phyloP scores from a whole-genome alignment of 2,888 invertebrate species.

The Harpalus rufipes region DNA sequence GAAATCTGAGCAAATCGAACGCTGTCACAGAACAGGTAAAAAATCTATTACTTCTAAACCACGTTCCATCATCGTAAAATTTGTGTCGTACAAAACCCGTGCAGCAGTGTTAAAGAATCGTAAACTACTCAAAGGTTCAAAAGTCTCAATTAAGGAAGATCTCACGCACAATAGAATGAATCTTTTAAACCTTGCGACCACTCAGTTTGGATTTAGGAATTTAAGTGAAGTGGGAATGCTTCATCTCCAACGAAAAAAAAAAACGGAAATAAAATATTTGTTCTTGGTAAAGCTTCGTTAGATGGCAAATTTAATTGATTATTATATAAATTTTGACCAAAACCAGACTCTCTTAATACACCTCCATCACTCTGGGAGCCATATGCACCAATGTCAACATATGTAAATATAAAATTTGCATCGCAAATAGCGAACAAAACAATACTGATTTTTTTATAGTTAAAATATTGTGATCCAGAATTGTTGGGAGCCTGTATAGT shows the following conservation, averaged over 20 bases:
- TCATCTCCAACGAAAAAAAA: no score
- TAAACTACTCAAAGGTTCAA: no score
- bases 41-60: no score
- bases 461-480: conserved; percentile 71
- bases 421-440: conserved; percentile 72
- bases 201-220: no score
- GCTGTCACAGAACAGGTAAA: no score
- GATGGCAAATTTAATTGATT: conserved; percentile 69
- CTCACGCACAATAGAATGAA: no score
- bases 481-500: conserved; percentile 70
- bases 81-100: no score
- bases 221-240: conserved; percentile 67
- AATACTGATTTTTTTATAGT: conserved; percentile 73
- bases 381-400: conserved; percentile 72
- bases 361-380: conserved; percentile 72
- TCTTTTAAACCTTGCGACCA: no score
- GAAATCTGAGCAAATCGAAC: no score
- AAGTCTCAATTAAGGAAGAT: no score
- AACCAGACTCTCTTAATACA: conserved; percentile 68
- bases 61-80: no score
- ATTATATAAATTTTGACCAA: conserved; percentile 68
- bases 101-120: no score
- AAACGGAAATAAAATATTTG: conserved; percentile 39
- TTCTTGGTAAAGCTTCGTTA: conserved; percentile 71
- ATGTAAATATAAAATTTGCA: conserved; percentile 71